These are phyloP conservation scores for Epicampocera succincta DNA, from an alignment of 2,888 invertebrate genomes.

Conservation along the genomic window DNA sequence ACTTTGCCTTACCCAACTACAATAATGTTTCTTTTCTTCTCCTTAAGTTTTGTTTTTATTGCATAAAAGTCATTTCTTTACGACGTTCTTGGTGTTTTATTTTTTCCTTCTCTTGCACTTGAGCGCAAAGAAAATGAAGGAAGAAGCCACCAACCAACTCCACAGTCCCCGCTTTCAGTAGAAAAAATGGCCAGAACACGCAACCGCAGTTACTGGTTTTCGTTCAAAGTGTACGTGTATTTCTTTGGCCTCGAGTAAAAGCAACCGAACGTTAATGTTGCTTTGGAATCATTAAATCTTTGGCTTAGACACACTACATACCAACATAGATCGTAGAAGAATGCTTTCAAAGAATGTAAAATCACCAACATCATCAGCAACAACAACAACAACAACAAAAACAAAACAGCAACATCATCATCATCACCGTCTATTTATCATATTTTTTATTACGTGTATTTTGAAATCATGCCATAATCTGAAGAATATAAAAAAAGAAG, in stretches of 20 bases:
- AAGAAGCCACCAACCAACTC: slow-evolving; percentile 11
- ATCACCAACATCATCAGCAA: slow-evolving; percentile 49
- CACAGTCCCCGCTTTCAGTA: slow-evolving; percentile 3
- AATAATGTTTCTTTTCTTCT: slow-evolving; percentile 40
- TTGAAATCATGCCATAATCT: slow-evolving; percentile 46
- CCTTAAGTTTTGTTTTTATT: background rate
- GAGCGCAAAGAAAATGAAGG: background rate
- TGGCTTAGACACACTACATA: slow-evolving; percentile 15
- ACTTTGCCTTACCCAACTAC: slow-evolving; percentile 58
- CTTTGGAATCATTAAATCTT: slow-evolving; percentile 36
- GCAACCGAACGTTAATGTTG: slow-evolving; percentile 47
- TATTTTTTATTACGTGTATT: slow-evolving; percentile 63
- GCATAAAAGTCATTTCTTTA: background rate
- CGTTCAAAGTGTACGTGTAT: slow-evolving; percentile 13
- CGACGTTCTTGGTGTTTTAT: background rate
- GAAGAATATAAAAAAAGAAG: slow-evolving; percentile 1
- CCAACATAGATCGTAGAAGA: slow-evolving; percentile 3
- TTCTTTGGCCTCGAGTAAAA: slow-evolving; percentile 44
- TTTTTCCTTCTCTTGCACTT: slow-evolving; percentile 1
- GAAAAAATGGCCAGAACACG: slow-evolving; percentile 51
- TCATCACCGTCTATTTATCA: slow-evolving; percentile 54
- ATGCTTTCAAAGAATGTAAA: slow-evolving; percentile 49
- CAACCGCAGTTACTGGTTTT: slow-evolving; percentile 56
- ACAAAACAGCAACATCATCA: slow-evolving; percentile 24
- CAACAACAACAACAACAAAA: background rate